These are phyloP conservation scores for Cyphomyrus plagiostoma DNA, from an alignment of 2,113 vertebrate species.

Conservation along the genomic window DNA sequence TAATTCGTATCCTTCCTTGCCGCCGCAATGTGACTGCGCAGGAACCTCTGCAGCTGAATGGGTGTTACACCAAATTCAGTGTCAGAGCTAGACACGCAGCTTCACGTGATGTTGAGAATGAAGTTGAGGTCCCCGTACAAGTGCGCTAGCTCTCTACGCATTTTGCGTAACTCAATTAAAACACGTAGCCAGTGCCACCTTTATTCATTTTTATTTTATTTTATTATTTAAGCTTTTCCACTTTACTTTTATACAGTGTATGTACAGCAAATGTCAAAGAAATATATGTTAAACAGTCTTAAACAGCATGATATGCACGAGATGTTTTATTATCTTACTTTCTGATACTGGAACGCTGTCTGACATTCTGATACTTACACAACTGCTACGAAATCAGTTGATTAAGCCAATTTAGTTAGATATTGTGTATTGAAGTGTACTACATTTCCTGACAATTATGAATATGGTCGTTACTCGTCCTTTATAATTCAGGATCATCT, in stretches of 20 bases:
- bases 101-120: not conserved
- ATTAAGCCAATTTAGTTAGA: too few species aligned
- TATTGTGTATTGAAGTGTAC: too few species aligned
- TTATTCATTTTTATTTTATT: not conserved
- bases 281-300: not conserved
- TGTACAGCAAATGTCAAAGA: not conserved
- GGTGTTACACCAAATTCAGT: not conserved
- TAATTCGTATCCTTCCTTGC: not conserved
- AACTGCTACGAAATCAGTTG: too few species aligned
- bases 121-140: not conserved
- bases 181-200: not conserved
- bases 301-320: not conserved
- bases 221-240: not conserved
- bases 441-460: too few species aligned
- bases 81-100: not conserved
- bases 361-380: not conserved
- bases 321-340: not conserved
- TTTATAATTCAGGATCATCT: too few species aligned
- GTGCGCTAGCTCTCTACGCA: not conserved
- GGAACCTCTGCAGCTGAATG: not conserved
- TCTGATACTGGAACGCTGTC: not conserved
- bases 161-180: not conserved
- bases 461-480: too few species aligned
- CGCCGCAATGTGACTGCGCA: not conserved
- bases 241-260: not conserved